These are phyloP conservation scores for Drosophila paramelanica DNA, from an alignment of 2,888 invertebrate genomes.

Conservation along the genomic window DNA sequence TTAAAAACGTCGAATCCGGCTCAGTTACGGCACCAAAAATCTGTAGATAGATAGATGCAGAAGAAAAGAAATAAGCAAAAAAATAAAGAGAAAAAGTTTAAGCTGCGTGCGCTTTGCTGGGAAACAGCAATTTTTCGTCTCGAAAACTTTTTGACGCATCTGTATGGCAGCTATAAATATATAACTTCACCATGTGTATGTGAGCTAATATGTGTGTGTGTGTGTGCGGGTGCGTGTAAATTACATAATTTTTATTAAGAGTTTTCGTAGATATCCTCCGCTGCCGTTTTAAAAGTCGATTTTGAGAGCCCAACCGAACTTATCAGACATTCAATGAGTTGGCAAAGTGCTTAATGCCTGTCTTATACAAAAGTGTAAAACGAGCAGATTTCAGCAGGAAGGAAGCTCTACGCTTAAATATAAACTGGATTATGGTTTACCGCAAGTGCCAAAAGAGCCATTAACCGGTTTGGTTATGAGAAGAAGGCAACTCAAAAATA, in stretches of 20 bases:
- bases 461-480: conserved; percentile 24
- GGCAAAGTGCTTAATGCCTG: conserved; percentile 49
- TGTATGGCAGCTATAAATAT: conserved; percentile 58
- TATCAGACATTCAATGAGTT: conserved; percentile 52
- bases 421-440: conserved; percentile 37
- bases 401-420: conserved; percentile 30
- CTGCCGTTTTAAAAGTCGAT: conserved; percentile 50
- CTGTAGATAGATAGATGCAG: conserved; percentile 17
- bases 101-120: conserved; percentile 32
- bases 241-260: conserved; percentile 62
- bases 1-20: conserved; percentile 74
- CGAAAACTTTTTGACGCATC: conserved; percentile 54
- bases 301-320: conserved; percentile 23
- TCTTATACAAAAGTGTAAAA: conserved; percentile 18
- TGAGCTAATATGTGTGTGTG: neutral
- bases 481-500: conserved; percentile 10
- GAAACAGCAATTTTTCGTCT: conserved; percentile 60
- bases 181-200: conserved; percentile 14
- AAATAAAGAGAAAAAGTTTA: conserved; percentile 38
- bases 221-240: conserved; percentile 37
- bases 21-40: conserved; percentile 58
- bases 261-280: conserved; percentile 35
- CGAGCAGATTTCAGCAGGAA: conserved; percentile 28
- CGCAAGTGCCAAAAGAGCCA: conserved; percentile 13
- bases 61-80: neutral